A percentile compares a stretch with the other conserved stretches of the same genome.
Evolutionary conservation across 1,140 invertebrate genomes (phyloP).

Genomic region (Sipha flava): DNA sequence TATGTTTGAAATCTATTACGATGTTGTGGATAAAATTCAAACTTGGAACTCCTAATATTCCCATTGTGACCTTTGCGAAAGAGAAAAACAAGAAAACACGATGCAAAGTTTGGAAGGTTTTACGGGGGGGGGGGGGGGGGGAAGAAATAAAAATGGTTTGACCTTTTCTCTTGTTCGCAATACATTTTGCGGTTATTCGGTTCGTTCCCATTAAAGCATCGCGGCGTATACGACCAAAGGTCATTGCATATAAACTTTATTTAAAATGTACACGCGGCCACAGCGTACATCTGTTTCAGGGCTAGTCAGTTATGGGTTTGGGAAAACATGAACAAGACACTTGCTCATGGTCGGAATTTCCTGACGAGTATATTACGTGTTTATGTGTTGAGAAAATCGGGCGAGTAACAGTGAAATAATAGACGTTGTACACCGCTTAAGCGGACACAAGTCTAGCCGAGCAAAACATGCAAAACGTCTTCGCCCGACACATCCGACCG

Average conservation of each 20-base stretch:
- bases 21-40: too few relatives aligned
- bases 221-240: conserved; percentile 10
- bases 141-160: background rate
- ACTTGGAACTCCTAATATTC: too few relatives aligned
- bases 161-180: background rate
- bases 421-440: too few relatives aligned
- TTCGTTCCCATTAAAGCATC: background rate
- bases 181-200: background rate
- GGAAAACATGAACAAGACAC: background rate
- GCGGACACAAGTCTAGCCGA: background rate
- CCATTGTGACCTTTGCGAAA: background rate
- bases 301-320: background rate
- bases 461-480: background rate
- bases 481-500: background rate
- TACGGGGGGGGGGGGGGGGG: too few relatives aligned
- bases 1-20: too few relatives aligned
- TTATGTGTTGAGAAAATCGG: too few relatives aligned
- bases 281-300: background rate
- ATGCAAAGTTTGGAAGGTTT: background rate
- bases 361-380: too few relatives aligned
- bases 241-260: background rate
- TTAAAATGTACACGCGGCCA: conserved; percentile 16
- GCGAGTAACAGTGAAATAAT: too few relatives aligned
- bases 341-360: too few relatives aligned
- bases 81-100: background rate